Evolutionary conservation across 2,113 vertebrate genomes (phyloP), one percentile per base, ranked within the genome.

Genomic region (Protomyctophum bolini): DNA sequence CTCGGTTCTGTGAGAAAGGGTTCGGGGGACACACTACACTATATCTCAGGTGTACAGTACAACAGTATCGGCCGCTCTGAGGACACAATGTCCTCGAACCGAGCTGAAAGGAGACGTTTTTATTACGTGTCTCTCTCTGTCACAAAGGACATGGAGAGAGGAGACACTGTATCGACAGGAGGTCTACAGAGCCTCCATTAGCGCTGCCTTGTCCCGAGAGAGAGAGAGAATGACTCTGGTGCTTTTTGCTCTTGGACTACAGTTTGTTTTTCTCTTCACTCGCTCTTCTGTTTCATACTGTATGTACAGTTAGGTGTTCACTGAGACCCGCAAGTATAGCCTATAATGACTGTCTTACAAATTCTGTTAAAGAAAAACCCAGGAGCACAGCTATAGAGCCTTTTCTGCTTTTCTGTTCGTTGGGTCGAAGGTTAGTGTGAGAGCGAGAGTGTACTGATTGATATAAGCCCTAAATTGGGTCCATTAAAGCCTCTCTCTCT

Each of bases 61-160:
- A 21, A 76, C 60, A 75, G 47, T 76, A 69, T 49, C 56, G 11
- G 45, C 70, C 49, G 49, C 12, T 56, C 45, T 50, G 8, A 46
- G 66, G 54, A 76, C 72, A 85, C 73, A 73, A 71, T 50, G 47
- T 58, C 58, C 80, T 65, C 60, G 77, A 63, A 66, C 52, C 76
- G 63, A 10, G 15, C 66, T 47, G 57, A 80, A 73, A 72, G 48
- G 52, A 50, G 77, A 47, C 33, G 33, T 62, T 15, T 70, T 62
- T 75, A 48, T 58, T 58, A 52, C 55, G 60, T n/a, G 6, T 28
- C 5, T 46, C 48, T 28, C 5, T 46, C 48, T 6, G 7, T 14
- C 47, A 60, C 10, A 29, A 29, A 51, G 14, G 45, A 64, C 2
- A 58, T 7, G 29, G 15, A 15, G 33, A 28, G 12, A 28, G 54